Base-by-base conservation (phyloP, 2,888 invertebrate genomes). In the Agonopterix arenella region DNA sequence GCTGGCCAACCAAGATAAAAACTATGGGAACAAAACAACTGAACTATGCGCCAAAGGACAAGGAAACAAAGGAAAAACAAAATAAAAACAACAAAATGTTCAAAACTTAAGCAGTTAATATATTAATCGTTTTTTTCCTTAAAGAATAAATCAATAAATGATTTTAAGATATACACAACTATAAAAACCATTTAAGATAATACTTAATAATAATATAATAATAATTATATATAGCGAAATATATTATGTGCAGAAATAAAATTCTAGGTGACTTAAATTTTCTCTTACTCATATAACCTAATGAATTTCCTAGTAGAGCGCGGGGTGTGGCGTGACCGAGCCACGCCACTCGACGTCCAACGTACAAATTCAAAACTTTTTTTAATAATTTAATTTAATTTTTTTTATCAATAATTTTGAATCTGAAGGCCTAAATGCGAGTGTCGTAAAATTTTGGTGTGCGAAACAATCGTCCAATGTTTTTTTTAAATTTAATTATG, bases 381-480 rank as follows among this genome's bases (percentile, higher is more conserved):
- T 76, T 79, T 76, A 73, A 82, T 82, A 85, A 84, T 85, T 85
- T 85, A 81, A 75, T 82, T 86, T 71, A 77, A 80, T 72, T 82
- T 79, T 28, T 28, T 28, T 85, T 84, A 88, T 89, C 78, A 89
- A 89, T 89, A 89, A 89, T 90, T 91, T 90, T 90, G 90, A 90
- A 89, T 91, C 90, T 90, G 90, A 91, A 91, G 90, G 91, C 91
- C 91, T 91, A 91, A 91, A 91, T 91, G 91, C 91, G 91, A 91
- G 91, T 91, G 90, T 91, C 90, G 90, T 90, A 90, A 86, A 90
- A 90, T 90, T 90, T 90, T 89, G 90, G 88, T 90, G 89, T 90
- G 89, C 84, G 84, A 88, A 86, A 84, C 76, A 68, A 76, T 84
- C 77, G 78, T 84, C 81, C 83, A 84, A 84, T 79, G 65, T 53